phyloP scores from a whole-genome alignment of 2,888 invertebrate genomes.

The Drosophila aldrichi region DNA sequence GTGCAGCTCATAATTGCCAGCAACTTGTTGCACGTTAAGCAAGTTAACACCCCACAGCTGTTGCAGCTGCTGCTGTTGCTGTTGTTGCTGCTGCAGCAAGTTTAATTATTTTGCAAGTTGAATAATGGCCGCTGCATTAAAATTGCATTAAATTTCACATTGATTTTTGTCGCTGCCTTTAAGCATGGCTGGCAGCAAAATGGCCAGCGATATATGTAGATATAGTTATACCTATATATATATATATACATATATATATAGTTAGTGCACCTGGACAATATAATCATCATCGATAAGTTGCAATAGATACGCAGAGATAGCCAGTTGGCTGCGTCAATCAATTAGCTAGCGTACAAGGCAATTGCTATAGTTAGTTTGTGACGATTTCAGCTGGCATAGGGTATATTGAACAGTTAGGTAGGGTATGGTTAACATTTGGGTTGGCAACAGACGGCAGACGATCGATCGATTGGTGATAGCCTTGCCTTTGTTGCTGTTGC shows the following conservation, averaged over 20 bases:
- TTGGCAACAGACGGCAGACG: conserved; percentile 59
- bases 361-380: conserved; percentile 31
- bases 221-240: neutral
- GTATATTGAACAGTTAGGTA: conserved; percentile 49
- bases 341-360: conserved; percentile 57
- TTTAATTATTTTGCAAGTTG: conserved; percentile 66
- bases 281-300: conserved; percentile 32
- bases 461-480: conserved; percentile 27
- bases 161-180: conserved; percentile 56
- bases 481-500: conserved; percentile 42
- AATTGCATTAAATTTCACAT: conserved; percentile 67
- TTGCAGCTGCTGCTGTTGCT: conserved; percentile 30
- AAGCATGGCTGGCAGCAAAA: conserved; percentile 60
- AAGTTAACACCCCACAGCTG: conserved; percentile 77
- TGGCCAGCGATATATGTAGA: conserved; percentile 44
- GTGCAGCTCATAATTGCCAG: conserved; percentile 67
- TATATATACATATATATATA: neutral
- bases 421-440: conserved; percentile 63
- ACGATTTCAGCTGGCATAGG: neutral
- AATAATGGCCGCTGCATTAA: conserved; percentile 77
- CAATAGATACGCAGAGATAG: conserved; percentile 41
- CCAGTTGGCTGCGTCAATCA: conserved; percentile 62
- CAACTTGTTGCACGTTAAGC: conserved; percentile 77
- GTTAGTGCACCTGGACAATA: conserved; percentile 6
- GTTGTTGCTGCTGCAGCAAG: conserved; percentile 22